Base-by-base conservation (phyloP, 2,113 vertebrate species). In the Nothobranchius furzeri region DNA sequence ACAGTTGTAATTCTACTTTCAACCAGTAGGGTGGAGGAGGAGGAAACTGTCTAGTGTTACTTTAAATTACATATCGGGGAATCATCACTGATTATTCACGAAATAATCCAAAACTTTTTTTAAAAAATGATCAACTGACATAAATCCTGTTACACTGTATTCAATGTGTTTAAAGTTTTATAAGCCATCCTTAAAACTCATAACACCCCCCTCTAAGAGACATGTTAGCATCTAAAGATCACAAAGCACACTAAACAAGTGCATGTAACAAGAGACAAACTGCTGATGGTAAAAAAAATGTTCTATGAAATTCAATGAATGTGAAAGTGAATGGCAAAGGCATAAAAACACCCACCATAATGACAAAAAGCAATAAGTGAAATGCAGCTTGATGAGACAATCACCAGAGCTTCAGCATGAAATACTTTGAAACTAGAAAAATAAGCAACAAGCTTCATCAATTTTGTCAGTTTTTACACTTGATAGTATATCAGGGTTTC, bases 331-430 rank as follows among this genome's bases (percentile, higher is more conserved):
- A 36, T 54, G 59, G 45, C 59, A 40, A 53, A 59, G 73, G 40
- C 49, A 72, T 49, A 56, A 6, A 47, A 35, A 74, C 46, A 53
- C 51, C 43, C n/a, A 60, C 58, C 35, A 7, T 60, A 49, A 81
- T 43, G 48, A 74, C 64, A 64, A 73, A 14, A 46, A 68, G 65
- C 54, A 52, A 86, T 73, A 49, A 82, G 61, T 79, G 62, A 83
- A 60, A 59, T 64, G 63, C 15, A 74, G 64, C 45, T 42, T 68
- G 61, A 64, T 42, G 64, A 62, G 70, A 81, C 76, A 81, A 81
- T 75, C 79, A 83, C 81, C 77, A 85, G 78, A 82, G 82, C 64
- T 66, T 52, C 46, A 64, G 20, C 37, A 51, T 40, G 6, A 55
- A n/a, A 20, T 47, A 58, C n/a, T 51, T 17, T 64, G 45, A 60